A percentile compares a stretch with the other conserved stretches of the same genome.
Evolutionary conservation across 2,797 vertebrate species (phyloP).

Genomic region (Apogon hyalosoma): DNA sequence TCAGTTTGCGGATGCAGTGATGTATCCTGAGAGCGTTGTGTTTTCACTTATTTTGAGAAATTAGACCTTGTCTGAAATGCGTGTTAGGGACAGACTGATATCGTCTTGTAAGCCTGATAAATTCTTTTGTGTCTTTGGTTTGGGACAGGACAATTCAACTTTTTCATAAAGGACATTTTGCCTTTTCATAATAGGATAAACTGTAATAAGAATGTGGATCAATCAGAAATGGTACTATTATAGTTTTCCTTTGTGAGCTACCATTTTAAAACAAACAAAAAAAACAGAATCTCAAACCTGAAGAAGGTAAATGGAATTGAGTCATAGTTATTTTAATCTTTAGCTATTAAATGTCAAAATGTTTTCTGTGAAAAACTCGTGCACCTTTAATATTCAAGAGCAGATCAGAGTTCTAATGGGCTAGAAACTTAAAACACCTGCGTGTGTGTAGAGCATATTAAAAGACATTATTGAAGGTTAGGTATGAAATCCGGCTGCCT

Average conservation of each 20-base stretch:
- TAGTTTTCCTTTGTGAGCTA: too few species aligned
- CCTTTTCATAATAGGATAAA: too few species aligned
- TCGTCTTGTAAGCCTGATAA: background rate
- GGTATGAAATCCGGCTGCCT: conserved; percentile 10
- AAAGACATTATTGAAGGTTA: background rate
- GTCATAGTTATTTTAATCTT: too few species aligned
- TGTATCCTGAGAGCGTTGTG: background rate
- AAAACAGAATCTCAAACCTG: too few species aligned
- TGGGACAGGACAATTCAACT: background rate
- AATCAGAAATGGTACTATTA: too few species aligned
- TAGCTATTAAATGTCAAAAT: too few species aligned
- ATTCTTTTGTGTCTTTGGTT: background rate
- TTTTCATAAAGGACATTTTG: too few species aligned
- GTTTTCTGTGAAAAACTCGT: background rate
- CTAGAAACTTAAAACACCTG: background rate
- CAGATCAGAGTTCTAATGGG: conserved; percentile 4
- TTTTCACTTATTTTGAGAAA: background rate
- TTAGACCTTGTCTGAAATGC: background rate
- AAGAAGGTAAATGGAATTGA: too few species aligned
- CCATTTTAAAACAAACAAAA: too few species aligned
- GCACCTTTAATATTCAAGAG: background rate
- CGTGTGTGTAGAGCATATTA: background rate
- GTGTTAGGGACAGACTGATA: background rate
- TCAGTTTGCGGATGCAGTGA: conserved; percentile 7
- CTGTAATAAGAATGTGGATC: too few species aligned